These are phyloP conservation scores for Drosophila ananassae DNA, from an alignment of 1,140 invertebrate species.

Conservation along the genomic window DNA sequence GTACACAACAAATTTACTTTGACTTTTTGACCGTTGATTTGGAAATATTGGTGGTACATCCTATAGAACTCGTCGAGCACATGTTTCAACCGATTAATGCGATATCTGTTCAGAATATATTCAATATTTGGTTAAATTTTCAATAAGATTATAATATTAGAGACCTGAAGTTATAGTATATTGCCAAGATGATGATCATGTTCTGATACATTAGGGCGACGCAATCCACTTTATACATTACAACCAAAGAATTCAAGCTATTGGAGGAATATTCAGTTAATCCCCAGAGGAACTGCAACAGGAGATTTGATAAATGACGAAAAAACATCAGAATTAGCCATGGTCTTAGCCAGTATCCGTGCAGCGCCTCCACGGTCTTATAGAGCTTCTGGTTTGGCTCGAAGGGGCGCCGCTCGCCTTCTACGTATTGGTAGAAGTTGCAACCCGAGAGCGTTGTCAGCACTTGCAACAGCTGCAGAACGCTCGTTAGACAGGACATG, in stretches of 20 bases:
- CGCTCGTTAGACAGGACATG: conserved; percentile 54
- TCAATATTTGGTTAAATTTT: too few species aligned
- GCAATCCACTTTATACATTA: conserved; percentile 18
- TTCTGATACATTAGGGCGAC: conserved; percentile 1
- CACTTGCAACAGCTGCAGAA: conserved; percentile 40
- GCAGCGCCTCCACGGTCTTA: conserved; percentile 23
- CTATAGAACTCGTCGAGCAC: conserved; percentile 43
- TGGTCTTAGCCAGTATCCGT: conserved; percentile 47
- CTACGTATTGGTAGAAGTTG: conserved; percentile 46
- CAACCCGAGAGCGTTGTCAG: conserved; percentile 51
- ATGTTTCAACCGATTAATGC: not conserved
- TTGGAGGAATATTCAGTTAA: not conserved
- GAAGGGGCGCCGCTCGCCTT: conserved; percentile 16
- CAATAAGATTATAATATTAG: not conserved
- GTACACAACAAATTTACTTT: conserved; percentile 45
- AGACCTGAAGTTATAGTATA: conserved; percentile 1
- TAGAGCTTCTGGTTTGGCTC: conserved; percentile 2
- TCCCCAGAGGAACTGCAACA: not conserved
- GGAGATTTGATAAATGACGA: not conserved
- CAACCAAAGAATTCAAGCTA: not conserved
- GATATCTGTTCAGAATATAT: conserved; percentile 1
- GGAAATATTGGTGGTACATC: conserved; percentile 18
- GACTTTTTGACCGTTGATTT: conserved; percentile 10
- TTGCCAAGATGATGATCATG: not conserved
- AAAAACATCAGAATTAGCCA: conserved; percentile 10